Percentiles rank a stretch among this genome's conserved stretches.
phyloP scores from a whole-genome alignment of 1,140 invertebrate species.

The Pogonus chalceus region DNA sequence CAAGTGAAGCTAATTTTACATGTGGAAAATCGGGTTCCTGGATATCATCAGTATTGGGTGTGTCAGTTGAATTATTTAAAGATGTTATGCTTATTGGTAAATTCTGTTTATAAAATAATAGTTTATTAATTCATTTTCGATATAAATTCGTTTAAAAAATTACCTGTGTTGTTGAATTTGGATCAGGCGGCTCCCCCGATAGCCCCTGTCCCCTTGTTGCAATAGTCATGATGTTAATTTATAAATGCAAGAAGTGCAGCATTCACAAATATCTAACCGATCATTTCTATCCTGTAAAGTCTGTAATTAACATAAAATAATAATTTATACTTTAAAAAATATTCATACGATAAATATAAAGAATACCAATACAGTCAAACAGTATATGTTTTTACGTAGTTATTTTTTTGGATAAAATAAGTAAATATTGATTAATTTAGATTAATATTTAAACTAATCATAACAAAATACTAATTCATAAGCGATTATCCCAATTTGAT shows the following conservation, averaged over 20 bases:
- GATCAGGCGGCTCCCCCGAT: conserved; percentile 45
- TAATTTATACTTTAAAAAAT: too few species aligned
- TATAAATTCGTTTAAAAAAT: conserved; percentile 2
- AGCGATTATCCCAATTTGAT: too few species aligned
- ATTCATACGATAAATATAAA: too few species aligned
- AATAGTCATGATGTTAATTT: conserved; percentile 44
- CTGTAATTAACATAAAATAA: too few species aligned
- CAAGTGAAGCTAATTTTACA: conserved; percentile 73
- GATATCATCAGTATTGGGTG: conserved; percentile 36
- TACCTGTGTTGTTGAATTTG: conserved; percentile 35
- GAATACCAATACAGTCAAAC: too few species aligned
- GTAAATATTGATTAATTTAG: too few species aligned
- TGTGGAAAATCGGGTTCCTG: conserved; percentile 72
- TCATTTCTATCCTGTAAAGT: conserved; percentile 7
- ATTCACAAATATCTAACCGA: neutral
- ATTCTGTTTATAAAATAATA: conserved; percentile 8
- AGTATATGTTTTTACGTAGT: too few species aligned
- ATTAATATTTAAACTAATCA: too few species aligned
- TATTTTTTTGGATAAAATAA: too few species aligned
- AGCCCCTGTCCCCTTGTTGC: conserved; percentile 51
- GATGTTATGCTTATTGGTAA: conserved; percentile 33
- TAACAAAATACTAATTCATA: too few species aligned
- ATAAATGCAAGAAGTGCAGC: conserved; percentile 8
- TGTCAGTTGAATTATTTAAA: conserved; percentile 36
- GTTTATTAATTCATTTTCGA: conserved; percentile 1